These are phyloP conservation scores for Syngnathus rostellatus DNA, from an alignment of 2,797 vertebrate species.

Conservation along the genomic window DNA sequence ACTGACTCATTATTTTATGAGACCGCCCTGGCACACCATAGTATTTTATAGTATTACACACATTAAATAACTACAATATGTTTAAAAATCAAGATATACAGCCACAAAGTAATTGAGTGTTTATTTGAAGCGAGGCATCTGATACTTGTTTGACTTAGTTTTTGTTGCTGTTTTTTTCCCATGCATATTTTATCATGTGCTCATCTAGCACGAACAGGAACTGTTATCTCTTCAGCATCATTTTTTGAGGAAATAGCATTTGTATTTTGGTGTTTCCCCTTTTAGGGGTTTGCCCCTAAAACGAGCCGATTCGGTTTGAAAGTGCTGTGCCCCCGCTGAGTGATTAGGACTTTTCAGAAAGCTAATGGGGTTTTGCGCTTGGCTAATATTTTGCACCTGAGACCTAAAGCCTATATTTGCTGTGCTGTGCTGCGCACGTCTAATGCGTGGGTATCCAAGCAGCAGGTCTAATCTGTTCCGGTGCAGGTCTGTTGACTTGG, in stretches of 20 bases:
- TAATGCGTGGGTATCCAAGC: conserved; percentile 60
- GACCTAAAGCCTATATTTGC: conserved; percentile 52
- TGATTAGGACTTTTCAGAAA: conserved; percentile 31
- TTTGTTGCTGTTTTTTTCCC: background rate
- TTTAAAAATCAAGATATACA: too few relatives aligned
- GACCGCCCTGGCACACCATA: too few relatives aligned
- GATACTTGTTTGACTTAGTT: background rate
- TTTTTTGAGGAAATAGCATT: background rate
- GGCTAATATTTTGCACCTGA: conserved; percentile 31
- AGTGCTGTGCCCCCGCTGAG: conserved; percentile 32
- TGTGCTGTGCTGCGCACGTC: conserved; percentile 51
- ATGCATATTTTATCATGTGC: background rate
- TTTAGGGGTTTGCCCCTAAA: conserved; percentile 26
- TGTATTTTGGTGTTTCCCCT: conserved; percentile 16
- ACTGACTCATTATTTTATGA: too few relatives aligned
- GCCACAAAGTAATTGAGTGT: too few relatives aligned
- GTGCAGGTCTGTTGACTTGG: conserved; percentile 46
- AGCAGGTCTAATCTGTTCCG: conserved; percentile 55
- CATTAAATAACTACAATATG: too few relatives aligned
- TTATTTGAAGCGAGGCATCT: background rate
- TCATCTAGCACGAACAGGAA: background rate
- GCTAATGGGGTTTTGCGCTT: conserved; percentile 36
- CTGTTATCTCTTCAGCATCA: background rate
- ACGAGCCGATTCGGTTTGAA: conserved; percentile 20
- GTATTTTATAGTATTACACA: too few relatives aligned